A percentile compares a stretch with the other conserved stretches of the same genome.
Evolutionary conservation across 2,888 invertebrate genomes (phyloP).

Genomic region (Rhabditoides inermis): DNA sequence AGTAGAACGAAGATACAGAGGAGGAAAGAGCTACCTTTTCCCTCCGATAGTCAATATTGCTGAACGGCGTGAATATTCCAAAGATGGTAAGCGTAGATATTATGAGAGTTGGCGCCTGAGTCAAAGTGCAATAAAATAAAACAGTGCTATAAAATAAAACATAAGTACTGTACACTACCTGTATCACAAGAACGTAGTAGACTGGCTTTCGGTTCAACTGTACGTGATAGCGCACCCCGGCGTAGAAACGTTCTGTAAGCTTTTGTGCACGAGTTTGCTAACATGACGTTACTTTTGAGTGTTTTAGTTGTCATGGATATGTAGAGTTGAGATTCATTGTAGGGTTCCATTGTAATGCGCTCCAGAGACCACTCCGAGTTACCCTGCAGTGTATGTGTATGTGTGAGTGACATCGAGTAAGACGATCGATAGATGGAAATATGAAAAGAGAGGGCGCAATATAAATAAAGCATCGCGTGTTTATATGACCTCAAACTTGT

Average conservation of each 20-base stretch:
- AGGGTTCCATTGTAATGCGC: background rate
- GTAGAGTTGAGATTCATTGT: too few species aligned
- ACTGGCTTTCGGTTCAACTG: constrained; percentile 21
- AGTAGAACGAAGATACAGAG: background rate
- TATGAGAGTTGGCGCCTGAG: constrained; percentile 29
- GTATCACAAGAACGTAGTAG: constrained; percentile 26
- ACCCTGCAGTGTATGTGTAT: constrained; percentile 38
- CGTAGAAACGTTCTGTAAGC: too few species aligned
- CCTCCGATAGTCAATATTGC: constrained; percentile 18
- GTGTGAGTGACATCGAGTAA: too few species aligned
- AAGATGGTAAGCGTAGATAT: constrained; percentile 30
- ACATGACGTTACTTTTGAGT: too few species aligned
- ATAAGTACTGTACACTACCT: constrained; percentile 3
- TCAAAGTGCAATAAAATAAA: background rate
- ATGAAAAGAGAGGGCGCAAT: too few species aligned
- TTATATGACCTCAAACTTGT: too few species aligned
- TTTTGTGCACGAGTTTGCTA: too few species aligned
- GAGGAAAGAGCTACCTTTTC: constrained; percentile 16
- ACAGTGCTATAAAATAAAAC: background rate
- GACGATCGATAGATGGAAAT: too few species aligned
- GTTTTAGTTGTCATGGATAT: too few species aligned
- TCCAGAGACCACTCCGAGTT: constrained; percentile 14
- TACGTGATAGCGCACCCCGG: constrained; percentile 13
- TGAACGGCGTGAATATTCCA: constrained; percentile 33
- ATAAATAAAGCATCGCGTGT: too few species aligned